Conservation (phyloP, 2,888 invertebrate genomes). For the Teinopalpus imperialis region DNA sequence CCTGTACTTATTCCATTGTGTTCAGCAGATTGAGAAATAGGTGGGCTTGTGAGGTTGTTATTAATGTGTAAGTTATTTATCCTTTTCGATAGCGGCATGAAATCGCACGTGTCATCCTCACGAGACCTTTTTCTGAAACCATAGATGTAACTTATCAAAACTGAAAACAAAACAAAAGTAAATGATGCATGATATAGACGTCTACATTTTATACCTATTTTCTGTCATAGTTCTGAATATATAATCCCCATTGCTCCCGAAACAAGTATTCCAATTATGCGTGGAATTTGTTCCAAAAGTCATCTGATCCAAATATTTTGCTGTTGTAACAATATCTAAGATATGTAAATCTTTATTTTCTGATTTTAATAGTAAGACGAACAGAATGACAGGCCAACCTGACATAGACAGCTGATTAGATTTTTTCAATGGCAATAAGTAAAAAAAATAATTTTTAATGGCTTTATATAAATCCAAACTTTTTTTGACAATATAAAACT, state of each 20-base stretch:
- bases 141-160: slow-evolving; percentile 11
- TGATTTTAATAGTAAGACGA: slow-evolving; percentile 10
- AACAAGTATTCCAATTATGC: slow-evolving; percentile 51
- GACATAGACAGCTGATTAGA: slow-evolving; percentile 20
- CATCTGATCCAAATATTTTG: slow-evolving; percentile 47
- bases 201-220: slow-evolving; percentile 56
- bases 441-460: too few species aligned
- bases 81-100: slow-evolving; percentile 93
- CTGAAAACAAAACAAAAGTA: slow-evolving; percentile 23
- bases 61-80: slow-evolving; percentile 94
- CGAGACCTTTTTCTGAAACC: slow-evolving; percentile 88
- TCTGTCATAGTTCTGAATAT: slow-evolving; percentile 66
- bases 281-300: slow-evolving; percentile 56
- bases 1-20: slow-evolving; percentile 48
- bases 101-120: slow-evolving; percentile 89
- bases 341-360: not conserved
- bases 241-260: slow-evolving; percentile 61
- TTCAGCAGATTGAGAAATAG: slow-evolving; percentile 47
- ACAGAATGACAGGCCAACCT: slow-evolving; percentile 20
- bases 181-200: too few species aligned
- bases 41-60: slow-evolving; percentile 65
- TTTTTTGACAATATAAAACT: too few species aligned
- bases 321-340: slow-evolving; percentile 9
- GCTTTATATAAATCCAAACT: too few species aligned
- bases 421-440: too few species aligned